phyloP scores from a whole-genome alignment of 2,113 vertebrate genomes.

The Elgaria multicarinata region DNA sequence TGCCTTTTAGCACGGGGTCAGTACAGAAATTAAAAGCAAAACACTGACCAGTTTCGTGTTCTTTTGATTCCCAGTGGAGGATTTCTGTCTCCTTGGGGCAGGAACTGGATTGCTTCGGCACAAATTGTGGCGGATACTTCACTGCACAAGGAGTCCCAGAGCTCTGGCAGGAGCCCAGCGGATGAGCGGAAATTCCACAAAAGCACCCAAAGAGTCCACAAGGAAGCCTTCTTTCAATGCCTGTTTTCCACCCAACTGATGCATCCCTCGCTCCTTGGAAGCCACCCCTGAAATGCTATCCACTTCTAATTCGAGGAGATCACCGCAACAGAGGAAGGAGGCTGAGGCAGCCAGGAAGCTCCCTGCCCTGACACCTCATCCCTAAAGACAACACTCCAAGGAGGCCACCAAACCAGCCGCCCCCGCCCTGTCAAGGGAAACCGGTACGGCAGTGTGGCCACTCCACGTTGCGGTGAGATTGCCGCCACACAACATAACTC shows the following conservation, averaged over 20 bases:
- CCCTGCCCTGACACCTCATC: slow-evolving; percentile 28
- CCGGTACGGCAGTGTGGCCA: not conserved
- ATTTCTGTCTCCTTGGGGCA: not conserved
- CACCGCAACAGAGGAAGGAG: not conserved
- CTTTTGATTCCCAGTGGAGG: not conserved
- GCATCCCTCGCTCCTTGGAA: not conserved
- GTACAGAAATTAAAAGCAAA: not conserved
- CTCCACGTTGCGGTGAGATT: not conserved
- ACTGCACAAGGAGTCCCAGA: not conserved
- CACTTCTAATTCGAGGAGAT: not conserved
- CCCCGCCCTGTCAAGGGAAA: not conserved
- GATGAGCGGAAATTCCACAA: not conserved
- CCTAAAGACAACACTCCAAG: not conserved
- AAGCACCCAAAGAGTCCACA: accelerated
- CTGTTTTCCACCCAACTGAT: not conserved
- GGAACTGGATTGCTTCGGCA: not conserved
- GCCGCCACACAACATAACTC: not conserved
- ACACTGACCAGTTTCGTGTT: not conserved
- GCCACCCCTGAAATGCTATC: not conserved
- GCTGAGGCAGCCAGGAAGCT: not conserved
- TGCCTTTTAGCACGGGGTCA: too few species aligned
- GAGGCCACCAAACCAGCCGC: not conserved
- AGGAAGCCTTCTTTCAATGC: not conserved
- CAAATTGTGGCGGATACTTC: not conserved
- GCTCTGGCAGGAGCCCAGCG: not conserved